Evolutionary conservation across 2,113 vertebrate species (phyloP).

Genomic region (Myotis yumanensis): DNA sequence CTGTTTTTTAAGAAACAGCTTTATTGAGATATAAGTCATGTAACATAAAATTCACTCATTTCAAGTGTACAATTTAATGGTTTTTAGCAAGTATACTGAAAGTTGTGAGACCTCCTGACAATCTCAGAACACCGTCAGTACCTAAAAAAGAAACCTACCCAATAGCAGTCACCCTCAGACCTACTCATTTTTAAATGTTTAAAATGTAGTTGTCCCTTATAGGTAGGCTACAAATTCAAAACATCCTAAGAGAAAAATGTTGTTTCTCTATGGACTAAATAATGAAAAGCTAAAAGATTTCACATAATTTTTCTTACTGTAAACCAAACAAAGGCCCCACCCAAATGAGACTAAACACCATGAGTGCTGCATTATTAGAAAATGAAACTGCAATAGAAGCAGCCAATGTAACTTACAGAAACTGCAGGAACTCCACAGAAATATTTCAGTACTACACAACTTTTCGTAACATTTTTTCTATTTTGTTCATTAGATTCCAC

Average conservation of each 20-base stretch:
- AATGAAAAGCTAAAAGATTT: constrained; percentile 38
- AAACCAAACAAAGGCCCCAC: neutral
- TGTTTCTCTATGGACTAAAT: neutral
- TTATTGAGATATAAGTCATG: constrained; percentile 20
- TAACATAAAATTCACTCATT: constrained; percentile 36
- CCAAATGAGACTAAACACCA: neutral
- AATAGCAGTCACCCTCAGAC: neutral
- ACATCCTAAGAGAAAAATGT: constrained; percentile 32
- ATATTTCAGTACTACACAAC: neutral
- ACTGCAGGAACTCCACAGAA: neutral
- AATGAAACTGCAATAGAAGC: neutral
- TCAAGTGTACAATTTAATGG: neutral
- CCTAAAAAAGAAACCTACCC: neutral
- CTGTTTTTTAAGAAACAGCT: neutral
- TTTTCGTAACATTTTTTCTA: neutral
- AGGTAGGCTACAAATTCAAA: constrained; percentile 2
- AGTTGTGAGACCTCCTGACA: neutral
- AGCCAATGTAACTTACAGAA: neutral
- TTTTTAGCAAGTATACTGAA: neutral
- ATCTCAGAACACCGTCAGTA: neutral
- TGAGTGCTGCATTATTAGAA: neutral
- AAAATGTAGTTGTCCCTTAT: neutral
- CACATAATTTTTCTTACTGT: constrained; percentile 24
- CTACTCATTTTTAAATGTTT: constrained; percentile 11
- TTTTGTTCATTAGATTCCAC: neutral